Evolutionary conservation across 2,113 vertebrate species (phyloP).

Genomic region (Ceyx melanurus): DNA sequence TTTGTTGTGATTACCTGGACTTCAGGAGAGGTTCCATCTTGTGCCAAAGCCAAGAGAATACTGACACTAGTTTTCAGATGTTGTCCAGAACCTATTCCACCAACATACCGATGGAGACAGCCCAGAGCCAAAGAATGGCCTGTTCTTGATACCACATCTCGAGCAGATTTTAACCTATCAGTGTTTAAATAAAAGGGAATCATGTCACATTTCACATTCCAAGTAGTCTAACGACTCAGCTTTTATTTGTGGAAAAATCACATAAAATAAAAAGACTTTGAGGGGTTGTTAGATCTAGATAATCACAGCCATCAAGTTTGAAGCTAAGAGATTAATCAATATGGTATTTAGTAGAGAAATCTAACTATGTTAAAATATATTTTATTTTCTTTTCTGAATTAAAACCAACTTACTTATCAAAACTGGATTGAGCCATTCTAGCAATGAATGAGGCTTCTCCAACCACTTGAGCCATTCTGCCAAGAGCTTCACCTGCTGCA

Average conservation of each 20-base stretch:
- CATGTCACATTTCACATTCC: background rate
- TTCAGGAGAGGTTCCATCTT: conserved; percentile 96
- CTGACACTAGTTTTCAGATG: conserved; percentile 99
- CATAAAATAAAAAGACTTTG: background rate
- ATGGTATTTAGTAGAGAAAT: background rate
- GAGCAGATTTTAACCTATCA: conserved; percentile 92
- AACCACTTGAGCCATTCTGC: conserved; percentile 98
- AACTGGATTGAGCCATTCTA: conserved; percentile 97
- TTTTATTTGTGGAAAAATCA: background rate
- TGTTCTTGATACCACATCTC: conserved; percentile 96
- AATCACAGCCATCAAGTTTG: background rate
- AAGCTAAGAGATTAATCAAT: background rate
- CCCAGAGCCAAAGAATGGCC: conserved; percentile 97
- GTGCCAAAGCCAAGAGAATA: conserved; percentile 94
- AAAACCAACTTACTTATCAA: conserved; percentile 89
- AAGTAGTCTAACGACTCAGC: background rate
- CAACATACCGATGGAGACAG: conserved; percentile 97
- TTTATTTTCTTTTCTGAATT: background rate
- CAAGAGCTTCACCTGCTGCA: conserved; percentile 95
- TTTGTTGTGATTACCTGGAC: conserved; percentile 84
- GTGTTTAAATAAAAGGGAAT: background rate
- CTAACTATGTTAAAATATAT: background rate
- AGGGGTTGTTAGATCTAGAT: background rate
- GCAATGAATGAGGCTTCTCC: conserved; percentile 98
- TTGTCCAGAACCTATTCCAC: conserved; percentile 98